Evolutionary conservation across 2,888 invertebrate species (phyloP), one percentile per base, ranked within the genome.

Genomic region (Scaptomyza parva): DNA sequence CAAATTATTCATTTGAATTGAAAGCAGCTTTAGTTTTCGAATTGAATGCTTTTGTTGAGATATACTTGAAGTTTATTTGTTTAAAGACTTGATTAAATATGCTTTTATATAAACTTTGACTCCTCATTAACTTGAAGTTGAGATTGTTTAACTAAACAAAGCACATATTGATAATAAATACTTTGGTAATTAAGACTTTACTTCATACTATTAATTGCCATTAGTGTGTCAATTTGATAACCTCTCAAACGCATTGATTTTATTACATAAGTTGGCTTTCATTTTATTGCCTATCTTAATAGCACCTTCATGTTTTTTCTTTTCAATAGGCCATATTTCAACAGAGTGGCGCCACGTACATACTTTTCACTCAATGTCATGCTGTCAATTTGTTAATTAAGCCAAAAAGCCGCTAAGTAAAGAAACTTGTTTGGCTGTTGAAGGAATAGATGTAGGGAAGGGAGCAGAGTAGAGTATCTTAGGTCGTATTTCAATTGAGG

Each of bases 331-430:
- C n/a, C n/a, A n/a, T n/a, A n/a, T n/a, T n/a, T n/a, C 18, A 35
- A 30, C 43, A 3, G 35, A 11, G 26, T 8, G 44, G 30, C 30
- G 17, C 20, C 22, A 33, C 35, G 57, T 51, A 50, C 75, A 48
- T 55, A 77, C 54, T 50, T 62, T 73, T 69, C 78, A 73, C 43
- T 77, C 63, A 73, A 72, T 61, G 81, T 80, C 68, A 64, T 55
- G 61, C 63, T 81, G 75, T 77, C 77, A 82, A 75, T 78, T 78
- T 78, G 76, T 55, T 75, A 78, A 78, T 78, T 82, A 82, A 75
- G 64, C 64, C 69, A 33, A 77, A 77, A 63, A 74, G 57, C 62
- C 65, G 39, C 70, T 61, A 74, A 65, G 75, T 66, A 50, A 66
- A 53, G 55, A 74, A 74, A 78, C 70, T 63, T 82, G 70, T 69